Evolutionary conservation across 2,113 vertebrate genomes (phyloP), one percentile per base, ranked within the genome.

Genomic region (Choloepus hoffmanni): DNA sequence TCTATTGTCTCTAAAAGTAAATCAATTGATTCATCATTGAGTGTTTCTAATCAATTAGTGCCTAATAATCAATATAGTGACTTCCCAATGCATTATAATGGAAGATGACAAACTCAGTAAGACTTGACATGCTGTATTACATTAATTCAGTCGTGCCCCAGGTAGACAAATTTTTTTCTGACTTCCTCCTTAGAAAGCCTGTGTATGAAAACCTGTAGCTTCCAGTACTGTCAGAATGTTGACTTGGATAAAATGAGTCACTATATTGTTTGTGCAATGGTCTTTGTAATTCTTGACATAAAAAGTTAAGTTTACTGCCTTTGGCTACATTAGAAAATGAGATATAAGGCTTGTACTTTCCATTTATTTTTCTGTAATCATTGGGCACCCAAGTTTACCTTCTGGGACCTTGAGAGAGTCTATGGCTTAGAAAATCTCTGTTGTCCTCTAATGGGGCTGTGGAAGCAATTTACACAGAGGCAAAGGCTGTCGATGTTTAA

Each of bases 1-100:
- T 92, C 36, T 89, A 4, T 43, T 86, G n/a, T 74, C 81, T 36
- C 14, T 60, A 67, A 92, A 81, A 73, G 13, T 73, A 74, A 84
- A 58, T 55, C 11, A 85, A 43, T 12, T 45, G 82, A 67, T 68
- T 90, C 21, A 92, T 91, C 78, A 36, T 45, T 50, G 60, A 33
- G 40, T 91, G 23, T 73, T 90, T 93, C 30, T n/a, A 73, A 81
- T 62, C 62, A 88, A 70, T n/a, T 83, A 62, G 13, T 88, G 12
- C 45, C 55, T 68, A 58, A 33, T 90, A 85, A 70, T n/a, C 65
- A 84, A 67, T 40, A 30, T 15, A 91, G 2, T 86, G 19, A 33
- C 53, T 94, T 62, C 43, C 68, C 14, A 85, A 48, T n/a, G 30
- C 48, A 68, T 11, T 85, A 73, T 45, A 58, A 18, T 63, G 63